A percentile compares a stretch with the other conserved stretches of the same genome.
Conservation (phyloP, 2,797 vertebrate species). For the Poecilia gillii region DNA sequence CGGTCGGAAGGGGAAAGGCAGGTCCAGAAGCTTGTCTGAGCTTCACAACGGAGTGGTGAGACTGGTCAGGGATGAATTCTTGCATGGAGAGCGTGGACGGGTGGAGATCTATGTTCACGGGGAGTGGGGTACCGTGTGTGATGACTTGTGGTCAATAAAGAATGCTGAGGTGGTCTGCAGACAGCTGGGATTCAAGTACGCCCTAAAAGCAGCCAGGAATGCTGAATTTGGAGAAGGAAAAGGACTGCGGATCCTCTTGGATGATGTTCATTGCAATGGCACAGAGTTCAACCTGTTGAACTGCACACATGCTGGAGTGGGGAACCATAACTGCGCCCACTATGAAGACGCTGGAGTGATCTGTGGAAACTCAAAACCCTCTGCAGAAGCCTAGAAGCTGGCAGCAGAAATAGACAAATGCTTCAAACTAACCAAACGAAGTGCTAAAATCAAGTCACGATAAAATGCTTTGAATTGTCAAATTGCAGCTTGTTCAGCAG, state of each 20-base stretch:
- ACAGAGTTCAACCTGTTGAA: slow-evolving; percentile 86
- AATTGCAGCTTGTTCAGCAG: background rate
- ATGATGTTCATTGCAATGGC: slow-evolving; percentile 89
- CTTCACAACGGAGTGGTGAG: slow-evolving; percentile 79
- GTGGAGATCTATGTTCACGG: slow-evolving; percentile 87
- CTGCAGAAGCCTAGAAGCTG: slow-evolving; percentile 35
- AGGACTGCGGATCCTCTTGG: slow-evolving; percentile 85
- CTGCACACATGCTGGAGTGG: slow-evolving; percentile 83
- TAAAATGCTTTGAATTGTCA: background rate
- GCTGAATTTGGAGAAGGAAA: slow-evolving; percentile 89
- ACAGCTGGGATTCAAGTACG: slow-evolving; percentile 87
- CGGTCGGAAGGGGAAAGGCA: slow-evolving; percentile 73
- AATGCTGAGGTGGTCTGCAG: slow-evolving; percentile 88
- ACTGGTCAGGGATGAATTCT: slow-evolving; percentile 75
- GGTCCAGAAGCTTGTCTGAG: background rate
- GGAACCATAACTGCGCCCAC: slow-evolving; percentile 88
- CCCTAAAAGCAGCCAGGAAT: slow-evolving; percentile 83
- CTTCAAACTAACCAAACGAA: background rate
- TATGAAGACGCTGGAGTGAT: slow-evolving; percentile 91
- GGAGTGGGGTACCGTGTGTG: slow-evolving; percentile 93
- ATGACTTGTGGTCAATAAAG: slow-evolving; percentile 85
- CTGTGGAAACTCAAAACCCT: slow-evolving; percentile 74
- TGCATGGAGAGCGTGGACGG: slow-evolving; percentile 77
- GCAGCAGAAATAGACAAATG: background rate
- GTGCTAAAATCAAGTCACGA: background rate